Evolutionary conservation across 1,140 invertebrate genomes (phyloP), one percentile per base, ranked within the genome.

Genomic region (Zophobas atratus): DNA sequence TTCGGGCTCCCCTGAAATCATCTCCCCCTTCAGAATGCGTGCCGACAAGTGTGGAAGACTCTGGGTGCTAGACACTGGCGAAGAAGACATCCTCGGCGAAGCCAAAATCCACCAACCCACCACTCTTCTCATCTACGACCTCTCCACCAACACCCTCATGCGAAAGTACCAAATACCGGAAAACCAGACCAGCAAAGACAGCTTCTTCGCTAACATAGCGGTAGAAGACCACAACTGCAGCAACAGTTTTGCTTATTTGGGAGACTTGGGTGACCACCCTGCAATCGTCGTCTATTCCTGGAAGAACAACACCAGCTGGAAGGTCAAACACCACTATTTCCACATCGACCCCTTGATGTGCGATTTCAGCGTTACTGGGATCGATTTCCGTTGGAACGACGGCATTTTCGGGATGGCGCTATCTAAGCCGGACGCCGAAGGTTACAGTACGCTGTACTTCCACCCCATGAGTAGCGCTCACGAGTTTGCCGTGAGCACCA

Each of bases 21-120:
- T 94, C 0, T 94, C 93, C 0, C 92, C 93, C 0, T 95, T 94
- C 84, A 87, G 94, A 0, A 87, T 94, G 0, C 86, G 92, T 0
- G 93, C 92, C 1, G 94, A 95, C 86, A 88, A 88, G 20, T 95
- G 94, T 82, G 91, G 90, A 35, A 89, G 93, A 1, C 89, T 95
- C 0, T 95, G 94, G 94, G 91, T 94, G 0, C 82, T 95, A 43
- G 94, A 95, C 80, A 93, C 92, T 0, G 93, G 94, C 0, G 88
- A 93, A 35, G 88, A 63, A 0, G 72, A 81, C 48, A 39, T 80
- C 6, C 39, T 77, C 8, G 20, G 55, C 6, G 1, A 71, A 34
- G 6, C 48, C 34, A 55, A 72, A 85, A 84, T 70, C 80, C 79
- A 41, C 70, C 51, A 88, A 1, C 86, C 89, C 8, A 90, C 93